Base-by-base conservation (phyloP, 2,113 vertebrate species). In the Prunella fulvescens region DNA sequence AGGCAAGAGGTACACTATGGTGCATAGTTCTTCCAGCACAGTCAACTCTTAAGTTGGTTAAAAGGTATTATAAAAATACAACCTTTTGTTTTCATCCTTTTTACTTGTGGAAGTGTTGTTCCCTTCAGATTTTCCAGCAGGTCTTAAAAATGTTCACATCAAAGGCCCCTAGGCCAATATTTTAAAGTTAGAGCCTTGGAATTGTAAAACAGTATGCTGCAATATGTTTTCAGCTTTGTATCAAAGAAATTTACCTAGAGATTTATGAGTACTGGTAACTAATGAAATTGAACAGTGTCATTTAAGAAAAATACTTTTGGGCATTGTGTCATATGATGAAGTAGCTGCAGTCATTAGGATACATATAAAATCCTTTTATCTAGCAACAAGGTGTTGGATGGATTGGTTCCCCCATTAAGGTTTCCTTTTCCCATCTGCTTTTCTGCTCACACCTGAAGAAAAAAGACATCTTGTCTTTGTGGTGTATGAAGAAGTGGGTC, bases 131-230 rank as follows among this genome's bases (percentile, higher is more conserved):
- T 81, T 92, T 92, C 39, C 33, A 61, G 47, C 15, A 77, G 29
- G 64, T 71, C 39, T 81, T 66, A 62, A 42, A 86, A 45, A 29
- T 40, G 13, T 78, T 73, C 60, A 17, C 66, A 33, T 60, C 1
- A 0, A 53, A 90, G 47, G 8, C 47, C 47, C 0, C 0, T 48
- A 81, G 80, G 58, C 33, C 37, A 88, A 16, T 71, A 70, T 88
- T 95, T 94, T 95, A 69, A 72, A 62, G 45, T 64, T 71, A 54
- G 29, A 84, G 24, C 29, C 26, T 92, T 83, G 62, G 67, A 92
- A 88, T 5, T 86, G 22, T 87, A 85, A 91, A 94, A 93, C 25
- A 87, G 4, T 23, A 17, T 76, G 22, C 20, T 76, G 44, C 26
- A 65, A 37, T 65, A 67, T 48, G 40, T 83, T 82, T 86, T 86